These are phyloP conservation scores for Caenorhabditis sinica DNA, from an alignment of 2,888 invertebrate species.

Conservation along the genomic window DNA sequence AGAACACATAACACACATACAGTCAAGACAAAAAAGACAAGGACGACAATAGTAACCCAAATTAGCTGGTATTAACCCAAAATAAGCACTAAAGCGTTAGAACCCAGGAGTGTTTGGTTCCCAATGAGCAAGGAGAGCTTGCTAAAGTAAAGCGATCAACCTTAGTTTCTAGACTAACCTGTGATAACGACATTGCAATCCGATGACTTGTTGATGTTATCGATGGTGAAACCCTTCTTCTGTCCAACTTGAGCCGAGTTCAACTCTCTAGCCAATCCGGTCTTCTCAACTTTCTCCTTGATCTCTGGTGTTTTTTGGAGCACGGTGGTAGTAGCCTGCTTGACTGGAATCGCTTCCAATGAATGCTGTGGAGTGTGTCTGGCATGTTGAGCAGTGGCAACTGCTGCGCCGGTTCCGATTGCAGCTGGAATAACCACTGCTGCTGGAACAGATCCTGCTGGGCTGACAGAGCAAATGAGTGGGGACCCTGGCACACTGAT, in stretches of 20 bases:
- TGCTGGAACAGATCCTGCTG: constrained; percentile 28
- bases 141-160: neutral
- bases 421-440: constrained; percentile 37
- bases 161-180: constrained; percentile 73
- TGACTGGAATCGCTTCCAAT: constrained; percentile 53
- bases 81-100: constrained; percentile 36
- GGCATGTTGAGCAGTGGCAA: constrained; percentile 23
- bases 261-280: constrained; percentile 68
- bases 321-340: constrained; percentile 44
- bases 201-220: constrained; percentile 74
- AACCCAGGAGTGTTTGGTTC: constrained; percentile 31
- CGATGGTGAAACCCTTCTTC: constrained; percentile 82
- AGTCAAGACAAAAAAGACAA: constrained; percentile 35
- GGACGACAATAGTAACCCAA: constrained; percentile 39
- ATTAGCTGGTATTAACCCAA: constrained; percentile 42
- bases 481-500: constrained; percentile 81
- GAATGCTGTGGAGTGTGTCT: constrained; percentile 54
- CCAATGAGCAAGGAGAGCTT: constrained; percentile 15
- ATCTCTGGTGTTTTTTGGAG: constrained; percentile 66
- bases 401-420: constrained; percentile 28
- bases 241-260: constrained; percentile 77
- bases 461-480: constrained; percentile 47
- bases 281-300: constrained; percentile 61
- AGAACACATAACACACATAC: constrained; percentile 66
- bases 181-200: constrained; percentile 83